These are phyloP conservation scores for Cryptosula pallasiana DNA, from an alignment of 2,888 invertebrate species.

Conservation along the genomic window DNA sequence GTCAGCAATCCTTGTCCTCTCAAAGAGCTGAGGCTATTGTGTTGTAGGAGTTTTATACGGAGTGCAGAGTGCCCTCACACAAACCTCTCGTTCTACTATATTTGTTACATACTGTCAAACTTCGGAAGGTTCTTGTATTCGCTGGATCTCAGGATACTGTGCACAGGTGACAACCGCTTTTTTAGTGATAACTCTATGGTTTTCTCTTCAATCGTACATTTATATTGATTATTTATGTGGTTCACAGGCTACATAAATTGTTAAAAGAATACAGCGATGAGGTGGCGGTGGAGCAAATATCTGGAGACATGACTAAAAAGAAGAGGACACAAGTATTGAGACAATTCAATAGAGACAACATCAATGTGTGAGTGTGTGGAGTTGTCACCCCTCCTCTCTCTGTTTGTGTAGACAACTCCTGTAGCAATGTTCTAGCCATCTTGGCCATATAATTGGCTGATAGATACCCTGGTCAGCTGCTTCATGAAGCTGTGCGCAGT, in stretches of 20 bases:
- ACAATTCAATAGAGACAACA: conserved; percentile 4
- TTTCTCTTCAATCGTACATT: not conserved
- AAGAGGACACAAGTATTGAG: not conserved
- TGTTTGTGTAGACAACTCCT: no score
- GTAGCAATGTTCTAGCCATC: no score
- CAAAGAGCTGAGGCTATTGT: not conserved
- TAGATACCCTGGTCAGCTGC: no score
- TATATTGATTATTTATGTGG: no score
- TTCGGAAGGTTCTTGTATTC: conserved; percentile 81
- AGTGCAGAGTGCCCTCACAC: conserved; percentile 32
- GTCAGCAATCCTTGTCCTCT: no score
- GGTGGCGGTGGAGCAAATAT: not conserved
- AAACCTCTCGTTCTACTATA: conserved; percentile 78
- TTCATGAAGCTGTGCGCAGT: no score
- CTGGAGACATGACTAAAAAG: conserved; percentile 20
- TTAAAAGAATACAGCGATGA: not conserved
- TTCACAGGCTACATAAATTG: conserved; percentile 4
- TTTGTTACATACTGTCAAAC: conserved; percentile 58
- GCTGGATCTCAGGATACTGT: conserved; percentile 63
- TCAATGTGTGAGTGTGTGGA: not conserved
- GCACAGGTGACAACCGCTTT: not conserved
- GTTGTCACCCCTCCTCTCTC: not conserved
- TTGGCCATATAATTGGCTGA: no score
- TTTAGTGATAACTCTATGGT: not conserved
- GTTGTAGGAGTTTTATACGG: conserved; percentile 48